Percentiles rank a stretch among this genome's conserved stretches.
These are phyloP conservation scores for Lacanobia wlatinum DNA, from an alignment of 2,888 invertebrate species.

Conservation along the genomic window DNA sequence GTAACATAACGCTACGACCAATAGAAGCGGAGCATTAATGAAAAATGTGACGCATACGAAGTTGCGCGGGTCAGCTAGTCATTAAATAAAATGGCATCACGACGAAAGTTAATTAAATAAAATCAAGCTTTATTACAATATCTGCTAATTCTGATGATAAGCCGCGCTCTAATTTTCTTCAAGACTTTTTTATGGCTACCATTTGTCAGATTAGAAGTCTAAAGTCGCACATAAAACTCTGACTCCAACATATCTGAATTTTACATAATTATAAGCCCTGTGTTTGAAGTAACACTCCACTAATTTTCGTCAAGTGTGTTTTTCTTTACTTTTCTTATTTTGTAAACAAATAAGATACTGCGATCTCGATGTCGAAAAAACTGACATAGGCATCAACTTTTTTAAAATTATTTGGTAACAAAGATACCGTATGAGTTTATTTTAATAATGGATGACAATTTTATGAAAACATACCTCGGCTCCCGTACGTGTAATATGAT, in stretches of 20 bases:
- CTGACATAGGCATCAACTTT: neutral
- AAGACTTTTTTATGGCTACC: conserved; percentile 4
- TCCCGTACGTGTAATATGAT: neutral
- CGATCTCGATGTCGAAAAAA: neutral
- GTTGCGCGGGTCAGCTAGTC: too few relatives aligned
- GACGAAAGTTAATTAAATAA: neutral
- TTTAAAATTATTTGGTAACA: too few relatives aligned
- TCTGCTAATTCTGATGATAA: conserved; percentile 1
- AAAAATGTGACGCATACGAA: too few relatives aligned
- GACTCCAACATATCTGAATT: conserved; percentile 5
- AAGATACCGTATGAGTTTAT: too few relatives aligned
- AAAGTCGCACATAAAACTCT: neutral
- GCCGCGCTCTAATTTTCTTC: neutral
- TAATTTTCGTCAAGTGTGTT: neutral
- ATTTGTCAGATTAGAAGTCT: neutral
- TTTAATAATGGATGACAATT: neutral
- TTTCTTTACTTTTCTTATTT: conserved; percentile 3
- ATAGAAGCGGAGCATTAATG: too few relatives aligned
- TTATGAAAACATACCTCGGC: too few relatives aligned
- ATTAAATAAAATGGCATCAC: neutral
- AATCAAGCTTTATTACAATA: neutral
- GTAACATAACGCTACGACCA: too few relatives aligned
- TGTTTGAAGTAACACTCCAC: conserved; percentile 1
- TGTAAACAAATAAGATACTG: neutral
- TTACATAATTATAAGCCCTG: neutral